Percentiles rank a stretch among this genome's conserved stretches.
Conservation (phyloP, 2,113 vertebrate species). For the Electrona antarctica region DNA sequence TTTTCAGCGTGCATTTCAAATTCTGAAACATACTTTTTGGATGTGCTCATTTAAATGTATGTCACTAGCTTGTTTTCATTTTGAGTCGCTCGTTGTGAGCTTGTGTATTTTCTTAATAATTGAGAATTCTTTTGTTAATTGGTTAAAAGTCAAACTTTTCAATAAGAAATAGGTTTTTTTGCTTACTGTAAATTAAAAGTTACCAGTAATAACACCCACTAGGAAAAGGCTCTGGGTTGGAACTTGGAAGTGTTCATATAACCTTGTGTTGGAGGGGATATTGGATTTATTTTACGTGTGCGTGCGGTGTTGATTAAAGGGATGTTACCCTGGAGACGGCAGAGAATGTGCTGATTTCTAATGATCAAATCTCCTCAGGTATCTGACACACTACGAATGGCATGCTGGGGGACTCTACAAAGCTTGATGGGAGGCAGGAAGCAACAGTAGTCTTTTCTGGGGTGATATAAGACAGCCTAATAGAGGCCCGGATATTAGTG, state of each 20-base stretch:
- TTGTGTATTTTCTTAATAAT: too few relatives aligned
- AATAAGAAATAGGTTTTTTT: too few relatives aligned
- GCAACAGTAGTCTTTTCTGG: slow-evolving; percentile 16
- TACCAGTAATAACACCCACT: too few relatives aligned
- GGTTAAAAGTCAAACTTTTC: too few relatives aligned
- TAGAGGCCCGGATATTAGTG: slow-evolving; percentile 26
- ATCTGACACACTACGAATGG: slow-evolving; percentile 50
- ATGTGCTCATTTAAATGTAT: neutral
- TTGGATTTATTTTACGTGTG: slow-evolving; percentile 8
- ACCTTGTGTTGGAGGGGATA: neutral
- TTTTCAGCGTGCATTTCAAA: too few relatives aligned
- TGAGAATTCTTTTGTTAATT: too few relatives aligned
- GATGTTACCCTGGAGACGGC: slow-evolving; percentile 63
- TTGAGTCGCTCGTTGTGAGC: neutral
- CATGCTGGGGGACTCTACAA: slow-evolving; percentile 53
- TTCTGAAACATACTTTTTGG: too few relatives aligned
- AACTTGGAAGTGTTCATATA: neutral
- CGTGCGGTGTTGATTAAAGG: slow-evolving; percentile 77
- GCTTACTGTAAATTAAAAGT: too few relatives aligned
- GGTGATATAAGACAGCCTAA: slow-evolving; percentile 28
- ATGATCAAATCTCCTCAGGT: slow-evolving; percentile 50
- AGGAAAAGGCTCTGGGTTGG: too few relatives aligned
- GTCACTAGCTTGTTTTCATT: neutral
- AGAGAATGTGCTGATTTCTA: slow-evolving; percentile 60
- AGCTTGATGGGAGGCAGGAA: slow-evolving; percentile 60